Base-by-base conservation (phyloP, 2,113 vertebrate genomes). In the Phaethornis superciliosus region DNA sequence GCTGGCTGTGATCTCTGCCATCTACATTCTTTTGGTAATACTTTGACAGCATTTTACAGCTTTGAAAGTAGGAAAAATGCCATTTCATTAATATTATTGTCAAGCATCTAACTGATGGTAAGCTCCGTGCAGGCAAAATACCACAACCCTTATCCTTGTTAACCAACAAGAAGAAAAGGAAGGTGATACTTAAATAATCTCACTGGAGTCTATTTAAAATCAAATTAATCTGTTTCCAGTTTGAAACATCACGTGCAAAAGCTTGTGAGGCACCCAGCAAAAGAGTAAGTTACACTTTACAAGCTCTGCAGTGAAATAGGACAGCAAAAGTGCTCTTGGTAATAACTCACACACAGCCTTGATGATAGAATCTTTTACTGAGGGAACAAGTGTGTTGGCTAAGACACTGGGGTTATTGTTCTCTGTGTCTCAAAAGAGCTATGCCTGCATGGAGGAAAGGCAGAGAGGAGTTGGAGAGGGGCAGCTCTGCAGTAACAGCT, bases 51-150 rank as follows among this genome's bases (percentile, higher is more conserved):
- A 21, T 80, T 86, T 37, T 14, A 44, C 67, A 89, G 19, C 63
- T 51, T 85, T 47, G 67, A 56, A 91, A 90, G 72, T 7, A 54
- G 79, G 76, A 64, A 89, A 87, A 89, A 59, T 65, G 35, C 28
- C 33, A 82, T 85, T 79, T 93, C 30, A 20, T 82, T 59, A 77
- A 83, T 88, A 59, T 74, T 91, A 91, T 51, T 83, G 79, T 80
- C 40, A 62, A 70, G 63, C 55, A 49, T 60, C 27, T 94, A 68
- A 85, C 81, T 82, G 64, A 59, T 6, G 17, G 42, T 47, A 60
- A 78, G 78, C 32, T 2, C 42, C 54, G 54, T 75, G 56, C 37
- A 44, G 81, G 65, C 74, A 89, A 62, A 42, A 55, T 46, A 71
- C 30, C 40, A 67, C 35, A 88, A n/a, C 85, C 75, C 75, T 89